phyloP scores from a whole-genome alignment of 2,888 invertebrate species.

The Ectobius pallidus region DNA sequence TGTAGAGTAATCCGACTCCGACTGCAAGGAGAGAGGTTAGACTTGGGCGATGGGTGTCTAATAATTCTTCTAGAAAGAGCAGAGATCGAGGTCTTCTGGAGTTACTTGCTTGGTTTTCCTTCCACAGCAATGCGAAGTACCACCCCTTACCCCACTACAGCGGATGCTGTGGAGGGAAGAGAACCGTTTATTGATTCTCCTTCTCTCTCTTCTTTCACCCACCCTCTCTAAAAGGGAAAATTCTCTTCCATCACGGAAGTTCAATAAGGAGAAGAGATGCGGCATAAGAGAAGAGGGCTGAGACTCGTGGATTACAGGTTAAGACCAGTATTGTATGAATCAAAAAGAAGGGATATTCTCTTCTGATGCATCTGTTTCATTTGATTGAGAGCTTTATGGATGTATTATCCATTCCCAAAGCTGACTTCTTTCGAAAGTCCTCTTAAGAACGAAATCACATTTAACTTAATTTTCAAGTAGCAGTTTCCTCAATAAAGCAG shows the following conservation, averaged over 20 bases:
- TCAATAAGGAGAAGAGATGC: not conserved
- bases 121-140: conserved; percentile 9
- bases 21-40: no score
- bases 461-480: no score
- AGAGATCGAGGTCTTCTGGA: not conserved
- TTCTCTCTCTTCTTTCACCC: not conserved
- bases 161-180: not conserved
- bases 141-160: not conserved
- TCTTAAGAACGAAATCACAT: no score
- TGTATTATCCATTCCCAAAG: not conserved
- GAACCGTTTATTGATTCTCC: conserved; percentile 24
- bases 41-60: not conserved
- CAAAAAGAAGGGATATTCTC: not conserved
- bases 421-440: no score
- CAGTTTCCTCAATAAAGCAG: no score
- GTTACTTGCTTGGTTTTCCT: conserved; percentile 23
- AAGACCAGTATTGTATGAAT: not conserved
- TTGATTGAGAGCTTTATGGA: not conserved
- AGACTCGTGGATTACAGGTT: conserved; percentile 4
- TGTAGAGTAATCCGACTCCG: conserved; percentile 8
- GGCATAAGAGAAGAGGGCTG: not conserved
- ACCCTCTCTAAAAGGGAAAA: not conserved
- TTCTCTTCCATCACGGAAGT: not conserved
- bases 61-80: conserved; percentile 21
- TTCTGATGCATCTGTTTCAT: not conserved